These are phyloP conservation scores for Gopherus flavomarginatus DNA, from an alignment of 2,113 vertebrate species.

Conservation along the genomic window DNA sequence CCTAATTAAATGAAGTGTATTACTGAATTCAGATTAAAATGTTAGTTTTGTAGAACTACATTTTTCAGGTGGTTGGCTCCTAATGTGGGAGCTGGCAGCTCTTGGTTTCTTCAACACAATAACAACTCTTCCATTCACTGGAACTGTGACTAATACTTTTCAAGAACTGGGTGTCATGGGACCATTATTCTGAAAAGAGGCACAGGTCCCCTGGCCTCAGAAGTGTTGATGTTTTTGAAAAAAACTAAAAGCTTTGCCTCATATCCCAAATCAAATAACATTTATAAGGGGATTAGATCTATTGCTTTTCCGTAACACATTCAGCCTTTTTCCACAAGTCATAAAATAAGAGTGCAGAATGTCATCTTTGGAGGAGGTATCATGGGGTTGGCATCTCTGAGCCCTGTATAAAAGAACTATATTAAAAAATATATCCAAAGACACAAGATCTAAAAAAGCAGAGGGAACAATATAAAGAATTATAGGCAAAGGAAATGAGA, in stretches of 20 bases:
- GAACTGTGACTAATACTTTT: background rate
- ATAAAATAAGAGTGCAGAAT: background rate
- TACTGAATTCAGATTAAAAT: fast-evolving
- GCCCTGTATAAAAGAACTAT: background rate
- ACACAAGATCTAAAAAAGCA: background rate
- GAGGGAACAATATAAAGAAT: background rate
- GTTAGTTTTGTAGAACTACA: background rate
- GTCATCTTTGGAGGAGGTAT: background rate
- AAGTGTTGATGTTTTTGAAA: background rate
- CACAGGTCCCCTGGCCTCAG: background rate
- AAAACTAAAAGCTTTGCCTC: background rate
- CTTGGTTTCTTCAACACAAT: background rate
- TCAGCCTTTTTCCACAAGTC: background rate
- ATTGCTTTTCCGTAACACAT: background rate
- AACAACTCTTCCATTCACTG: background rate
- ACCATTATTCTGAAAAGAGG: background rate
- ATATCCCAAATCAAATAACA: background rate
- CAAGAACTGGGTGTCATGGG: background rate
- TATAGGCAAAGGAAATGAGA: background rate
- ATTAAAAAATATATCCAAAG: background rate
- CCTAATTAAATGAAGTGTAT: background rate
- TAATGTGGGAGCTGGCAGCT: background rate
- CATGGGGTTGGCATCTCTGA: background rate
- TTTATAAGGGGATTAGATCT: background rate
- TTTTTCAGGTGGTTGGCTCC: background rate